Evolutionary conservation across 2,797 vertebrate species (phyloP), one percentile per base, ranked within the genome.

Genomic region (Danio tinwini): DNA sequence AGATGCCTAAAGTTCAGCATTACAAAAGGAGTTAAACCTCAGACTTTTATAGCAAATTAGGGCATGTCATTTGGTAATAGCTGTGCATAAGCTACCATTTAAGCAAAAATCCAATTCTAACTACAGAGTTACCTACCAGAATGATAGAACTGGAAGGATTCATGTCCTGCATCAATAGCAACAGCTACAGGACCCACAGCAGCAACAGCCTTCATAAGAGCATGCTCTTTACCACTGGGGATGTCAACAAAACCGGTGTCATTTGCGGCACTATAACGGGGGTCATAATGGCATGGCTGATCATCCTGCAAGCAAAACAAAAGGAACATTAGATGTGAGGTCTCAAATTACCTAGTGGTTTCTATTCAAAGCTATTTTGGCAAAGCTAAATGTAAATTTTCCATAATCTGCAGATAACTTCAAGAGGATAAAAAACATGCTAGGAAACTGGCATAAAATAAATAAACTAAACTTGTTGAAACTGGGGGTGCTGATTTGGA

Each of bases 131-230:
- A 55, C 89, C 81, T 71, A 95, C 94, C 94, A 83, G 90, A 87
- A 14, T 90, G 86, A 82, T 93, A 95, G 56, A 95, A 94, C 86
- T 91, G 90, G 86, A 95, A 95, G 6, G 94, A 94, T 6, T 74
- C 10, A 55, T 94, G 91, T 49, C 88, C 81, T 76, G 93, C 93
- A 91, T 95, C 93, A 80, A 94, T 91, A 61, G 94, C 92, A 67
- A 94, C 93, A 78, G 95, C 94, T 37, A 95, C 76, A 2, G 94
- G 93, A 9, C 94, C 94, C 76, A 94, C 86, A 71, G 87, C 67
- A 73, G 93, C 93, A 55, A 95, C 89, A 49, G 93, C 94, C 78
- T 91, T 91, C 93, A 90, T 93, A 40, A 94, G 86, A 14, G 88
- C 88, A 74, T 78, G 89, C 78, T 95, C 94, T 0, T 75, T 83